Base-by-base conservation (phyloP, 2,797 vertebrate species). In the Anas capensis region DNA sequence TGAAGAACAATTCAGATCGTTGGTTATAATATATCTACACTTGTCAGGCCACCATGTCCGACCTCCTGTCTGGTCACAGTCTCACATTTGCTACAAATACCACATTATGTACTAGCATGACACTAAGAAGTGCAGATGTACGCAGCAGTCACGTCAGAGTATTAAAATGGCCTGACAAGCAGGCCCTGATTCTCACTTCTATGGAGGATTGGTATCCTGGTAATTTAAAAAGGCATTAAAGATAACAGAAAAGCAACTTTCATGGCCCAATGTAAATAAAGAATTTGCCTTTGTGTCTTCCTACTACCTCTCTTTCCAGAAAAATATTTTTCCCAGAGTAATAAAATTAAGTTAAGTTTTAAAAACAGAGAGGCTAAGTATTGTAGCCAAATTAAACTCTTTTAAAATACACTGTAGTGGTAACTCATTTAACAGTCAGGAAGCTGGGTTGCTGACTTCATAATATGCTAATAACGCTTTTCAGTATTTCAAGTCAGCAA, bases 301-400 rank as follows among this genome's bases (percentile, higher is more conserved):
- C 44, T 57, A 19, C 31, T 85, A 24, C 36, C 21, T 89, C 65
- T 76, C 6, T 49, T 84, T 75, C 69, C 66, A 90, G 72, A 18
- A 79, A 90, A 95, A 72, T 85, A 81, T 19, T 86, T 88, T 88
- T 94, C 79, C 73, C 90, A 83, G 70, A 95, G 29, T 58, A 90
- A 88, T 64, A 72, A 86, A 90, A 96, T 54, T 83, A 93, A 88
- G 60, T 87, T 95, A 95, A 90, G 57, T 82, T 94, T 94, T 92
- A 90, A 96, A 96, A 95, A 96, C 79, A 95, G 48, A 91, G 83
- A 79, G 82, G 77, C 66, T 76, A 58, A 76, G 79, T 78, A 91
- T 56, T 27, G 33, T 7, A 82, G 92, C 80, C 85, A 94, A 88
- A 91, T 84, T 79, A 90, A 94, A 94, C 90, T 79, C 69, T 84